Conservation (phyloP, 1,140 invertebrate species). For the Drosophila orena region DNA sequence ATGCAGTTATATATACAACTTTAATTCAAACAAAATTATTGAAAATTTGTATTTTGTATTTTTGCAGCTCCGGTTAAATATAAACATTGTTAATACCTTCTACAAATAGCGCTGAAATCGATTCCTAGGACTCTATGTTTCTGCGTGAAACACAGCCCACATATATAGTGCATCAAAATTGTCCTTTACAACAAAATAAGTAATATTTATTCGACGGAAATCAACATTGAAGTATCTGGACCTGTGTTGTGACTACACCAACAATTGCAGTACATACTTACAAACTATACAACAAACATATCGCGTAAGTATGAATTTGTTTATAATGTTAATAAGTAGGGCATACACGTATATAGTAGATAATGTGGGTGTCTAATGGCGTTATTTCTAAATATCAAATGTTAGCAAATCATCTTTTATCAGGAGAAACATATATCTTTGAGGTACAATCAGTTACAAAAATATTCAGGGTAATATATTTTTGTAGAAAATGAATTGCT, state of each 20-base stretch:
- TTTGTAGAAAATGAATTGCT: neutral
- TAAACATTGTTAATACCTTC: slow-evolving; percentile 12
- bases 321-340: neutral
- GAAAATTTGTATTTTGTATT: slow-evolving; percentile 3
- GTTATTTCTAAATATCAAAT: too few relatives aligned
- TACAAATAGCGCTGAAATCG: neutral
- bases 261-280: slow-evolving; percentile 11
- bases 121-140: slow-evolving; percentile 8
- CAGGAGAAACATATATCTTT: too few relatives aligned
- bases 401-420: too few relatives aligned
- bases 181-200: neutral
- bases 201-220: neutral
- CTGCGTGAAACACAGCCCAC: neutral
- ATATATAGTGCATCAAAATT: neutral
- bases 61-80: slow-evolving; percentile 19
- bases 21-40: slow-evolving; percentile 8
- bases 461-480: too few relatives aligned
- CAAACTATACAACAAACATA: slow-evolving; percentile 30
- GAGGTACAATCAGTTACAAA: too few relatives aligned
- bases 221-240: neutral
- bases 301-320: slow-evolving; percentile 23
- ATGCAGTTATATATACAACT: neutral
- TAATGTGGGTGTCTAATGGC: too few relatives aligned
- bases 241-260: neutral
- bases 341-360: too few relatives aligned